A percentile compares a stretch with the other conserved stretches of the same genome.
Conservation (phyloP, 2,113 vertebrate genomes). For the Steatornis caripensis region DNA sequence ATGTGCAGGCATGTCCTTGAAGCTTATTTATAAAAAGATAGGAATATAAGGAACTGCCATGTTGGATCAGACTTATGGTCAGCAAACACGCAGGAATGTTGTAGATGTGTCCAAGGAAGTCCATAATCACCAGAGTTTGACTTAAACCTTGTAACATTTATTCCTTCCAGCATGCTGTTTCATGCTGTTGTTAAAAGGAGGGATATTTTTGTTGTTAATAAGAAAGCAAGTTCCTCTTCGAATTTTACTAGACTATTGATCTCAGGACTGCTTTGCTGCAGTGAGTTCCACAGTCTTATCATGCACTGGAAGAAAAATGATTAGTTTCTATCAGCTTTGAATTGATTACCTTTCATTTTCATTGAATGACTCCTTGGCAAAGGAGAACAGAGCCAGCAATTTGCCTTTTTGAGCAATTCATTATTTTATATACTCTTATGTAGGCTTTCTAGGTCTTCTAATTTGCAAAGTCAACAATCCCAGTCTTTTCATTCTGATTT, state of each 20-base stretch:
- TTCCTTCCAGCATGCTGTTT: neutral
- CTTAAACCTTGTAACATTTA: neutral
- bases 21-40: neutral
- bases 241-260: constrained; percentile 24
- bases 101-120: neutral
- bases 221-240: neutral
- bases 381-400: constrained; percentile 21
- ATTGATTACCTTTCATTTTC: constrained; percentile 61
- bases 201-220: neutral
- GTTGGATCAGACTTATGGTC: neutral
- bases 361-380: constrained; percentile 45
- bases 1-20: neutral
- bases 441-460: constrained; percentile 23
- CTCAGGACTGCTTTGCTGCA: neutral
- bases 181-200: neutral
- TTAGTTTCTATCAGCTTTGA: constrained; percentile 52
- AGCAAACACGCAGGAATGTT: accelerated
- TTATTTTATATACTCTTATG: constrained; percentile 38
- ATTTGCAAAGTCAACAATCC: constrained; percentile 50
- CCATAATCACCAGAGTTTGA: neutral
- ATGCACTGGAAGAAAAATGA: constrained; percentile 36
- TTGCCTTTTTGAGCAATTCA: constrained; percentile 28
- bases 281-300: constrained; percentile 17
- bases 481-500: constrained; percentile 35
- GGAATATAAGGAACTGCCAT: neutral